These are phyloP conservation scores for Lydus trimaculatus DNA, from an alignment of 2,888 invertebrate species.

Conservation along the genomic window DNA sequence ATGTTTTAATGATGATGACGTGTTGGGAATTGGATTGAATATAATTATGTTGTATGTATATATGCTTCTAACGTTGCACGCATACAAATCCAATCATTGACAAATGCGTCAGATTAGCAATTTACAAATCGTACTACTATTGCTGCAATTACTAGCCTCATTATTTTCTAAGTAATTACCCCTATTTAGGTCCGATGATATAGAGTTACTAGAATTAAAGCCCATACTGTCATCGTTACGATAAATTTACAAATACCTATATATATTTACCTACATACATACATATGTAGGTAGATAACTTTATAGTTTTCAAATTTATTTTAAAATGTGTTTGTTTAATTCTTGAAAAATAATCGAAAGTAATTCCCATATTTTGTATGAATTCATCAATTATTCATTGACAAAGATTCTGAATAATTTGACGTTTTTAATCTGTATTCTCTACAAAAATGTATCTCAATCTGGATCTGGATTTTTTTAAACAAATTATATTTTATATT, in stretches of 20 bases:
- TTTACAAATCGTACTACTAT: constrained; percentile 62
- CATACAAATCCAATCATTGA: constrained; percentile 55
- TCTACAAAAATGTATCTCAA: too few relatives aligned
- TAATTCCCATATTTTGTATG: too few relatives aligned
- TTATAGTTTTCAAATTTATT: too few relatives aligned
- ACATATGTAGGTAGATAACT: too few relatives aligned
- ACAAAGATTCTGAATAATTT: too few relatives aligned
- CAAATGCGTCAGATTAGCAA: constrained; percentile 62
- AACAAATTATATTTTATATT: too few relatives aligned
- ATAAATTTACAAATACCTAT: neutral
- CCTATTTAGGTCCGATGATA: constrained; percentile 43
- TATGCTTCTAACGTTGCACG: constrained; percentile 15
- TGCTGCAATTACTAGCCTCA: constrained; percentile 62
- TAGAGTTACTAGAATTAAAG: neutral
- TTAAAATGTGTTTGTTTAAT: too few relatives aligned
- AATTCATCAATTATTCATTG: too few relatives aligned
- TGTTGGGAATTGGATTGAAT: neutral
- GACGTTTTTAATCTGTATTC: too few relatives aligned
- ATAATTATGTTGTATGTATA: neutral
- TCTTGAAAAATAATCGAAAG: too few relatives aligned
- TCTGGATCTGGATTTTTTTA: too few relatives aligned
- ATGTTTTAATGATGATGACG: neutral
- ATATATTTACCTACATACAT: too few relatives aligned
- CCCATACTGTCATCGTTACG: neutral
- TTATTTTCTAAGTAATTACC: constrained; percentile 62